Evolutionary conservation across 2,797 vertebrate species (phyloP).

Genomic region (Gastrophryne carolinensis): DNA sequence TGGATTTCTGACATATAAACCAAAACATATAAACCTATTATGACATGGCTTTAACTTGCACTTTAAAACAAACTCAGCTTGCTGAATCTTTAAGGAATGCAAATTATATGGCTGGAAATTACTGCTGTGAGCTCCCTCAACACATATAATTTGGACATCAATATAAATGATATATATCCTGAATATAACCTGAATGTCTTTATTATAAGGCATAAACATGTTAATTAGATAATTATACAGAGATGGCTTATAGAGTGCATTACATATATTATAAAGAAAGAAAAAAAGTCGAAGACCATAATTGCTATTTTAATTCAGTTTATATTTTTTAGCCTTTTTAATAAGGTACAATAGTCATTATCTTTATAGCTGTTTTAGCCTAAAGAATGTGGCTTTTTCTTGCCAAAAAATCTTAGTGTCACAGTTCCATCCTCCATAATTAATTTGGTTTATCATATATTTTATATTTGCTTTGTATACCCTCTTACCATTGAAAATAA

Average conservation of each 20-base stretch:
- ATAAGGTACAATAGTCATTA: background rate
- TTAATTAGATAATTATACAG: background rate
- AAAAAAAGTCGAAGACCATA: background rate
- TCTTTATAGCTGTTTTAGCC: background rate
- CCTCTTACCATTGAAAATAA: no score
- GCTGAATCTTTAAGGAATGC: background rate
- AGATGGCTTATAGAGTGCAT: background rate
- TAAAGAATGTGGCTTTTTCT: background rate
- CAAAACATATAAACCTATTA: no score
- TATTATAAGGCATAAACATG: background rate
- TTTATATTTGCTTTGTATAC: no score
- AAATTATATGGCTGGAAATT: background rate
- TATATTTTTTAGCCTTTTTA: background rate
- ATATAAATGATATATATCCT: background rate
- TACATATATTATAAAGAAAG: background rate
- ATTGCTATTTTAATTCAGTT: background rate
- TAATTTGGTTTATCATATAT: no score
- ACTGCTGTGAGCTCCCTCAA: background rate
- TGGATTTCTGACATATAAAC: no score
- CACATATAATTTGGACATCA: background rate
- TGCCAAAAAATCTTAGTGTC: no score
- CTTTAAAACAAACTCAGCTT: background rate
- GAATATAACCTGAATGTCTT: background rate
- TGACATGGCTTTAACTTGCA: background rate
- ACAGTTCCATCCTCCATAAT: no score